Base-by-base conservation (phyloP, 92 coral and sea anemone genomes). In the Zoanthus sociatus region DNA sequence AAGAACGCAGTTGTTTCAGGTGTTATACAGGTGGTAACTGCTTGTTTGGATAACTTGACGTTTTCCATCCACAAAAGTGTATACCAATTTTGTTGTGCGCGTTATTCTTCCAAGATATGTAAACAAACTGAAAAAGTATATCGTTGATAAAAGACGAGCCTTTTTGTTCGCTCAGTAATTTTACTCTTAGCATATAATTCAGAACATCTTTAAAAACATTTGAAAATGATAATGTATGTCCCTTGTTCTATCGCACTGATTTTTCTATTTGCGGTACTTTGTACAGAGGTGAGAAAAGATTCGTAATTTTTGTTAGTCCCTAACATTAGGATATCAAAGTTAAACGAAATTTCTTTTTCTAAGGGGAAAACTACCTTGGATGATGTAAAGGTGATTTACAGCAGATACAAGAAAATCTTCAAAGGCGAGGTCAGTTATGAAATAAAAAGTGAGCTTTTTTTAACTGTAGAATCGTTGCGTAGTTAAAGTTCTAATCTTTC, bases 351-450 rank as follows among this genome's bases (percentile, higher is more conserved):
- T 76, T 17, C 20, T 21, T 50, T 20, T 18, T 9, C 18, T 26
- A 4, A 81, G 85, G 85, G 85, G 21, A 81, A 66, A 53, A 81
- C 85, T 0, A 37, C 85, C 56, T 46, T 81, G 72, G 85, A 81
- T 45, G 85, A 81, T 16, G 85, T 81, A 1, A 66, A 81, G 73
- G 13, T 66, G 21, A 81, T 81, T 66, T 81, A 81, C 58, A 66
- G 73, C 61, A 45, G 85, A 67, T 81, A 81, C 75, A 81, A 81
- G 61, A 66, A 64, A 45, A 46, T 81, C 61, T 81, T 67, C 58
- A 66, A 81, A 11, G 85, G 85, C 46, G 85, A 81, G 85, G 85
- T 81, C 9, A 50, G 85, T 81, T 31, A 17, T 17, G 5, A 44
- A 7, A 32, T 18, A 0, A 16, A 15, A 20, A 50, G 10, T 50